Percentiles rank a stretch among this genome's conserved stretches.
Conservation (phyloP, 2,888 invertebrate species). For the Cephus nigrinus region DNA sequence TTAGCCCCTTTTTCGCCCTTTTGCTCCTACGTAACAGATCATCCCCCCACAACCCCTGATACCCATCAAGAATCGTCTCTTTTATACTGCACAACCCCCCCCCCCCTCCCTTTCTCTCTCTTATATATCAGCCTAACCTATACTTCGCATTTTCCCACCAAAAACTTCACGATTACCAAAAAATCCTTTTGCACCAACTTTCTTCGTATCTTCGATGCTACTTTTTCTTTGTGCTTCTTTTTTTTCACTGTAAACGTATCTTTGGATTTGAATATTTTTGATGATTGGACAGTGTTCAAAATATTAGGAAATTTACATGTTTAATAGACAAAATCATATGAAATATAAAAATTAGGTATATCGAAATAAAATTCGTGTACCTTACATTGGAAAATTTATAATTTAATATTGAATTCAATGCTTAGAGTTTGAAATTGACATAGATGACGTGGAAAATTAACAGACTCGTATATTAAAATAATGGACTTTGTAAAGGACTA, state of each 20-base stretch:
- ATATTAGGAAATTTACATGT: too few relatives aligned
- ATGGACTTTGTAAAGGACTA: too few relatives aligned
- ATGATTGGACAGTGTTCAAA: too few relatives aligned
- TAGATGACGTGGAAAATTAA: too few relatives aligned
- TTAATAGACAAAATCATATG: too few relatives aligned
- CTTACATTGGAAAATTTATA: too few relatives aligned
- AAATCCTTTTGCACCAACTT: not conserved
- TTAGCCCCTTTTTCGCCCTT: not conserved
- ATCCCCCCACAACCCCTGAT: not conserved
- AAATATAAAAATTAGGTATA: too few relatives aligned
- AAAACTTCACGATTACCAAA: not conserved
- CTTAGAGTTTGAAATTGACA: too few relatives aligned
- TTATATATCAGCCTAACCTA: conserved; percentile 5
- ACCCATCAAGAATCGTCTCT: conserved; percentile 7
- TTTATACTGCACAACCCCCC: conserved; percentile 9
- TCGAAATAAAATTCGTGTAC: too few relatives aligned
- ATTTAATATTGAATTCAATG: too few relatives aligned
- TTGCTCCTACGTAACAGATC: not conserved
- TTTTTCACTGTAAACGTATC: not conserved
- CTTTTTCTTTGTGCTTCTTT: not conserved
- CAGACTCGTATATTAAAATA: too few relatives aligned
- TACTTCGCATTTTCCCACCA: not conserved
- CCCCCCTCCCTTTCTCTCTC: not conserved
- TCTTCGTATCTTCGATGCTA: not conserved
- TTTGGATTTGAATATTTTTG: not conserved